Conservation (phyloP, 2,797 vertebrate genomes). For the Zonotrichia albicollis region DNA sequence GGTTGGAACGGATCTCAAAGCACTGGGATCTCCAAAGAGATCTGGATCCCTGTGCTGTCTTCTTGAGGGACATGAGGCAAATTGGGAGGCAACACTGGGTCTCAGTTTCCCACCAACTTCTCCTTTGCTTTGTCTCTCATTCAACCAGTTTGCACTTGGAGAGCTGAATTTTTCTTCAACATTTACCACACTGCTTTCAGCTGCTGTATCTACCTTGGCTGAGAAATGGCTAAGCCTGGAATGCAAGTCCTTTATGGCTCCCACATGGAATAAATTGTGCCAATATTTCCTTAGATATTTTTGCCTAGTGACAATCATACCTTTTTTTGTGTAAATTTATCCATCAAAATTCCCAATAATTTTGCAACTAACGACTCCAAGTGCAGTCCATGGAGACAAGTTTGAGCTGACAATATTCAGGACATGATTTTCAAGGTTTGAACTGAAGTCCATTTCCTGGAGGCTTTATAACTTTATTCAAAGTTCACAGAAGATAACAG, state of each 20-base stretch:
- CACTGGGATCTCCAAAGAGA: background rate
- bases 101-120: background rate
- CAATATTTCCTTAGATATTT: background rate
- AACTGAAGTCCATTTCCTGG: background rate
- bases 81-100: background rate
- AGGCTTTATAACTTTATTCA: background rate
- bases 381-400: background rate
- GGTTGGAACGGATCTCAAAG: background rate
- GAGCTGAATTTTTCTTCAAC: background rate
- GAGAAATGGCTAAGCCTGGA: background rate
- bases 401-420: background rate
- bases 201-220: background rate
- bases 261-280: background rate
- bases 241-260: background rate
- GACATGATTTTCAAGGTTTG: background rate
- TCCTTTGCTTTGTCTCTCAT: background rate
- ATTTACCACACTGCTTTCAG: background rate
- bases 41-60: background rate
- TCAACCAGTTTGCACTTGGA: background rate
- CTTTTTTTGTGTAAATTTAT: background rate
- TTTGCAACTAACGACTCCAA: background rate
- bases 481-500: background rate
- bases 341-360: background rate
- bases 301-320: background rate
- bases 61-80: background rate